Conservation (phyloP, 1,140 invertebrate genomes). For the Anoplolepis gracilipes region DNA sequence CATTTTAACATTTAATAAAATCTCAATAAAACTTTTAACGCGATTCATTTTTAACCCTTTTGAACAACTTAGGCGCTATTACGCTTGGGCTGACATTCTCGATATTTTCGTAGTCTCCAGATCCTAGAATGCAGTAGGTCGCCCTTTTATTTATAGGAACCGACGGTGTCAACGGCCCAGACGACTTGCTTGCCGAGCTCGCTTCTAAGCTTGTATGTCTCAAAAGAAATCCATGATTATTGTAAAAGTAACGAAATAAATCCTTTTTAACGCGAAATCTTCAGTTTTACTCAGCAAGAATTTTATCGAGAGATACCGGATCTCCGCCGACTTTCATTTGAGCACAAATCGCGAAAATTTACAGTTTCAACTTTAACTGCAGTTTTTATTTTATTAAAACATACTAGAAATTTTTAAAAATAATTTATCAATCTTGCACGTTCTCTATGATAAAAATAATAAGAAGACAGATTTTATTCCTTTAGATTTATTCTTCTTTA, state of each 20-base stretch:
- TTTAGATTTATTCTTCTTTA: background rate
- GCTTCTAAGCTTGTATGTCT: constrained; percentile 10
- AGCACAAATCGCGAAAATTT: background rate
- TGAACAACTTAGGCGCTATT: background rate
- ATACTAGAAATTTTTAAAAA: background rate
- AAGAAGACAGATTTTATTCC: background rate
- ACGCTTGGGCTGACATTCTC: constrained; percentile 36
- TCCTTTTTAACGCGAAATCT: background rate
- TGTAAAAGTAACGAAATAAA: background rate
- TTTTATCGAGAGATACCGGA: background rate
- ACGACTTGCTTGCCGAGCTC: constrained; percentile 3
- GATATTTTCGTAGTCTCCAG: constrained; percentile 67
- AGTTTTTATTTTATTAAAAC: background rate
- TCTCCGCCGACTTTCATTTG: background rate
- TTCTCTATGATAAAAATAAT: background rate
- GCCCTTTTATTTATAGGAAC: constrained; percentile 70
- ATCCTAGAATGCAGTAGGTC: constrained; percentile 62
- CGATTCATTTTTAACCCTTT: background rate
- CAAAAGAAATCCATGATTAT: constrained; percentile 2
- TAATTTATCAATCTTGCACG: background rate
- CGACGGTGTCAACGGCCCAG: constrained; percentile 65
- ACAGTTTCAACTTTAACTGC: background rate
- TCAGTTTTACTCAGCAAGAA: background rate
- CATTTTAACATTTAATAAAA: background rate
- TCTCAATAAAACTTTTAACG: background rate